Base-by-base conservation (phyloP, 2,113 vertebrate species). In the Redunca redunca region DNA sequence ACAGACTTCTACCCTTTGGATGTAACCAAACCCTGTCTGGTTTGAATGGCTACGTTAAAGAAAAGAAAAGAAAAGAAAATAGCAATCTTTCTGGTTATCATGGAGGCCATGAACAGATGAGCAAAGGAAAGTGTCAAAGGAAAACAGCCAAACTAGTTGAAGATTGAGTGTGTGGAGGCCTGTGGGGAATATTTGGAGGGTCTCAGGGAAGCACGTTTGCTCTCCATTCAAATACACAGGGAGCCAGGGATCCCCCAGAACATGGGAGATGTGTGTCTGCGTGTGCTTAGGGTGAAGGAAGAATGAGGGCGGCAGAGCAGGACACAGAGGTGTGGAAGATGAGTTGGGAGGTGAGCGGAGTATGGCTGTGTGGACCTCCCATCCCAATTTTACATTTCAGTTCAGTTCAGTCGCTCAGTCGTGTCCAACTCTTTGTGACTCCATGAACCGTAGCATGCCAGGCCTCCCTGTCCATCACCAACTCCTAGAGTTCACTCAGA, bases 131-230 rank as follows among this genome's bases (percentile, higher is more conserved):
- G 13, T 10, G 26, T 33, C 15, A 36, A 33, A 92, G 13, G n/a
- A 55, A 52, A 84, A 43, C 7, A 85, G 30, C 14, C 62, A 62
- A 43, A 17, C 40, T 8, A 23, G 28, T 2, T 13, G 28, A 53
- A 86, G 58, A 36, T 21, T 40, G 46, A 30, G 14, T 15, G 21
- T 33, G 5, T 1, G 1, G 4, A 6, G 0, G 67, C 7, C 11
- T 0, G 0, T 14, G 13, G 13, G 11, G 17, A 50, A 10, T 7
- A 16, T 11, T 7, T 3, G 25, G 36, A 78, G 30, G 15, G 10
- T 71, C 67, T 87, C 26, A 0, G 26, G 6, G 8, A 95, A 30
- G 36, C 28, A 8, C 0, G 1, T 17, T n/a, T 0, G 2, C 55
- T 62, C 21, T 83, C 23, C 43, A 1, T 12, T 21, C 36, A 19